Evolutionary conservation across 1,140 invertebrate species (phyloP), one percentile per base, ranked within the genome.

Genomic region (Hycleus phaleratus): DNA sequence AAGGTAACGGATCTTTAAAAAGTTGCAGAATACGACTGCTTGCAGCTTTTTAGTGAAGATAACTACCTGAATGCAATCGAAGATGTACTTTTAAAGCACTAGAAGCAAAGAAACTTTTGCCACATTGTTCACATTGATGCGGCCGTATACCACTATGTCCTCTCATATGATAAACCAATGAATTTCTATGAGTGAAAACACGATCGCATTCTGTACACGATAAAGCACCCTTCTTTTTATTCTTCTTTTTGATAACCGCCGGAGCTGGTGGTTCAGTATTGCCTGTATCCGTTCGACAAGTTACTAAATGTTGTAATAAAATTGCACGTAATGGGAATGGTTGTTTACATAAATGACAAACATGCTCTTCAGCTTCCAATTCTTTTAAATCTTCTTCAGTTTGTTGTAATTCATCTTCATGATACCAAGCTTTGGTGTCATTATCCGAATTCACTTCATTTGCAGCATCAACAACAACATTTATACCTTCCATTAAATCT

Each of bases 111-210:
- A 93, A 93, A 52, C 82, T 81, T 71, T 90, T 90, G 2, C 85
- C 85, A 68, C 90, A 93, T n/a, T 83, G 80, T 46, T 85, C 80
- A 68, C 90, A 93, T n/a, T 83, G 81, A 67, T 90, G 86, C 6
- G 88, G 84, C 59, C 83, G 77, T 64, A 86, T 82, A 4, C 87
- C 85, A 3, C 81, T 85, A 66, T 93, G 90, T 49, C 87, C 87
- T 56, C 87, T 74, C 76, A 89, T 79, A 66, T 94, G 91, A 72
- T 93, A 93, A 25, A 90, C 80, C 42, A 93, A 73, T 44, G 90
- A 91, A 73, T 92, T 93, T 48, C 86, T 77, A 63, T 93, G 88
- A 56, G 84, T 82, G 69, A 93, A 93, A 25, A 85, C 81, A 49
- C 87, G 74, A 10, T 80, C 78, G 63, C 91, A 93, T 58, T 85